Evolutionary conservation across 2,113 vertebrate species (phyloP).

Genomic region (Pogona vitticeps): DNA sequence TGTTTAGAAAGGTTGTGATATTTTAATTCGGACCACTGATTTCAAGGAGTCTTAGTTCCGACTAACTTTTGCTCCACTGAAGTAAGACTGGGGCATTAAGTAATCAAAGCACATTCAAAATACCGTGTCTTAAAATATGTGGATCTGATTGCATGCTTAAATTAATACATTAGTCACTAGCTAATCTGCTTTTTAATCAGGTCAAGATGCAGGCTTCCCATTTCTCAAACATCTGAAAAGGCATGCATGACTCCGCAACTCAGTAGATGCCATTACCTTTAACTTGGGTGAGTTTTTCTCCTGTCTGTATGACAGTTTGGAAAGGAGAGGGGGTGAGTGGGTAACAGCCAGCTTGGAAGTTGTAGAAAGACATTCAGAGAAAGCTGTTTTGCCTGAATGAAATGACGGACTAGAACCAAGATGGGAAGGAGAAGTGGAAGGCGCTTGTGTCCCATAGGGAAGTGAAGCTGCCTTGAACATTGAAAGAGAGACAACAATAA

Average conservation of each 20-base stretch:
- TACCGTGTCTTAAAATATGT: background rate
- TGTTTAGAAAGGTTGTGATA: background rate
- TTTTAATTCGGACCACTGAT: background rate
- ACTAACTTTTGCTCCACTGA: background rate
- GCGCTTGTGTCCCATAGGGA: conserved; percentile 52
- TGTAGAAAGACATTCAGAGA: conserved; percentile 59
- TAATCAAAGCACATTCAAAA: background rate
- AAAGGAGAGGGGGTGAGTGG: conserved; percentile 73
- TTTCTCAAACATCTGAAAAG: conserved; percentile 17
- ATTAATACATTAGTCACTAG: conserved; percentile 66
- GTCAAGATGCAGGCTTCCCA: conserved; percentile 34
- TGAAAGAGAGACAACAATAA: conserved; percentile 64
- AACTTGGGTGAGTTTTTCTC: conserved; percentile 80
- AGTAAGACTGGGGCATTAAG: background rate
- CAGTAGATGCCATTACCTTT: conserved; percentile 85
- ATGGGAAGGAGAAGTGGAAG: conserved; percentile 58
- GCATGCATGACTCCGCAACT: conserved; percentile 61
- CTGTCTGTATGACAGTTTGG: conserved; percentile 76
- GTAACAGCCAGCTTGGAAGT: conserved; percentile 63
- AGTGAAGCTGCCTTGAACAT: conserved; percentile 67
- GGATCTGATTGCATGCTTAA: conserved; percentile 4
- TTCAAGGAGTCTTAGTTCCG: background rate
- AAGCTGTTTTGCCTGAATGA: conserved; percentile 62
- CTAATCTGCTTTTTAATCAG: conserved; percentile 26
- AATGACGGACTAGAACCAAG: conserved; percentile 62